A percentile compares a stretch with the other conserved stretches of the same genome.
phyloP scores from a whole-genome alignment of 1,140 invertebrate species.

The Atopsyche davidsoni region DNA sequence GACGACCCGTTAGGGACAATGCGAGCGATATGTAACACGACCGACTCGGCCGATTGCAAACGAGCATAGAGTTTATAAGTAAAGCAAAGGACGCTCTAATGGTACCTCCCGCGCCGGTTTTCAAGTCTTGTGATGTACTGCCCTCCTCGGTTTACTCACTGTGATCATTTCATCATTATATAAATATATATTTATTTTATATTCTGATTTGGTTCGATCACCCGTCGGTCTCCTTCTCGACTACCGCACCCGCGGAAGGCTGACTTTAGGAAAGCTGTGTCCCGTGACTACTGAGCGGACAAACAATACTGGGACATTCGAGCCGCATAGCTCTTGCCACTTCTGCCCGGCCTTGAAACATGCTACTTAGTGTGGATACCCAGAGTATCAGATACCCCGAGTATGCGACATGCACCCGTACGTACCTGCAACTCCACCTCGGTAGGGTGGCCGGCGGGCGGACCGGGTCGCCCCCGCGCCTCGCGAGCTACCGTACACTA shows the following conservation, averaged over 20 bases:
- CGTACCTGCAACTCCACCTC: too few species aligned
- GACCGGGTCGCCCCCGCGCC: too few species aligned
- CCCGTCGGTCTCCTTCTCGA: conserved; percentile 69
- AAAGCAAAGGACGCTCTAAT: background rate
- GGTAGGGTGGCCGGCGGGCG: too few species aligned
- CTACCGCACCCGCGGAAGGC: conserved; percentile 72
- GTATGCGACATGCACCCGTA: too few species aligned
- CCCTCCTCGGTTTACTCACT: background rate
- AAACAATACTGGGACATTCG: conserved; percentile 24
- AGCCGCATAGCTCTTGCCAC: conserved; percentile 9
- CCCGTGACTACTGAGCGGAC: conserved; percentile 21
- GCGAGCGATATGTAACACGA: background rate
- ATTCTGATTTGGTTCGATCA: conserved; percentile 45
- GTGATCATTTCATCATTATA: conserved; percentile 6
- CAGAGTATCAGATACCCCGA: too few species aligned
- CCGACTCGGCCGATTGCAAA: background rate
- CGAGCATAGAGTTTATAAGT: background rate
- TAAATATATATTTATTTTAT: conserved; percentile 1
- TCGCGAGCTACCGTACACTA: conserved; percentile 10
- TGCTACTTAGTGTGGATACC: too few species aligned
- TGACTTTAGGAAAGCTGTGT: conserved; percentile 36
- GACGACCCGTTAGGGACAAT: conserved; percentile 7
- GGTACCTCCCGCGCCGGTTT: conserved; percentile 7
- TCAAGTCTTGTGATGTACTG: background rate
- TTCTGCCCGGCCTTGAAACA: too few species aligned